These are phyloP conservation scores for Hassar affinis DNA, from an alignment of 2,113 vertebrate genomes.

Conservation along the genomic window DNA sequence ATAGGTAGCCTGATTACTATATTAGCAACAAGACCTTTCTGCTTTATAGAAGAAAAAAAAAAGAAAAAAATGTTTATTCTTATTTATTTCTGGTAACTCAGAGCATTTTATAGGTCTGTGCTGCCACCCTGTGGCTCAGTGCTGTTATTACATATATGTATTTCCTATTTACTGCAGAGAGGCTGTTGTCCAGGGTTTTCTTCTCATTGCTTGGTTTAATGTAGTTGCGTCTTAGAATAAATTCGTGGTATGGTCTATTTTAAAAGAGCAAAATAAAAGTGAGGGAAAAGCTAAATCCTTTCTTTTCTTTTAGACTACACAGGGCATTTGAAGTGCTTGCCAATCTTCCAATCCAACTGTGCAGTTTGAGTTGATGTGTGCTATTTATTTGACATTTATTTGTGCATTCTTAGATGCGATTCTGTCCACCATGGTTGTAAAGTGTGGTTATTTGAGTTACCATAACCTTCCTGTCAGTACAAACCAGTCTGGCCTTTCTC, in stretches of 20 bases:
- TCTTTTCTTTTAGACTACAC: neutral
- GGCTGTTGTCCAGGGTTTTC: neutral
- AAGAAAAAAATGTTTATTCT: neutral
- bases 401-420: neutral
- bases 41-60: neutral
- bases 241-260: neutral
- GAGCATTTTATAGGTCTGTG: neutral
- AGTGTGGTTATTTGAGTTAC: neutral
- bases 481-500: neutral
- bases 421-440: neutral
- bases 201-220: neutral
- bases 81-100: no score
- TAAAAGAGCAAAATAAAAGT: neutral
- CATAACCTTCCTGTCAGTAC: neutral
- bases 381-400: no score
- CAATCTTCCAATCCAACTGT: neutral
- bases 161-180: neutral
- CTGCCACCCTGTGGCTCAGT: neutral
- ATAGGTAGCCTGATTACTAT: neutral
- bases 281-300: neutral
- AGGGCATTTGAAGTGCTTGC: neutral
- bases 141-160: neutral
- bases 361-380: neutral
- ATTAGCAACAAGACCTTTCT: neutral
- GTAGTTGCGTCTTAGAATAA: neutral